These are phyloP conservation scores for Numenius arquata DNA, from an alignment of 2,113 vertebrate genomes.

Conservation along the genomic window DNA sequence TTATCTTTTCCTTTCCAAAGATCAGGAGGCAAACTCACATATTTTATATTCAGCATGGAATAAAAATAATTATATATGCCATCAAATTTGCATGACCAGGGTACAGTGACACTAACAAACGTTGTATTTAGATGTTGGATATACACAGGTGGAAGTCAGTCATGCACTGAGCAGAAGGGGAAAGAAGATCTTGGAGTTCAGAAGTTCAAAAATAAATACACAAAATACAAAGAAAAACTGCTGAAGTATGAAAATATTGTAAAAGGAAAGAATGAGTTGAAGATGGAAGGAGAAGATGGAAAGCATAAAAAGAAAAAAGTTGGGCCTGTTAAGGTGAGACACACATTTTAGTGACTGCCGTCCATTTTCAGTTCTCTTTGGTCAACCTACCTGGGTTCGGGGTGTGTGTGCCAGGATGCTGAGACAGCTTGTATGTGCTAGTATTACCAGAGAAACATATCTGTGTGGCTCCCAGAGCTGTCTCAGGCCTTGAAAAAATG, in stretches of 20 bases:
- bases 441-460: neutral
- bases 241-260: neutral
- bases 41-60: neutral
- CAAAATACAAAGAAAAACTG: neutral
- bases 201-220: neutral
- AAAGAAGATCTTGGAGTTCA: neutral
- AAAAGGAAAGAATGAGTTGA: neutral
- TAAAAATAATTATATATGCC: neutral
- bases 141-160: neutral
- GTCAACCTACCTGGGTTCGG: neutral
- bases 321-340: neutral
- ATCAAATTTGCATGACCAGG: neutral
- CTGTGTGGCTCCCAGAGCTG: neutral
- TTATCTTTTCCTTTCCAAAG: neutral
- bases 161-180: neutral
- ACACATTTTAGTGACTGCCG: neutral
- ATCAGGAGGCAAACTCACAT: neutral
- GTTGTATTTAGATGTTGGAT: neutral
- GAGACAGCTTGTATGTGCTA: neutral
- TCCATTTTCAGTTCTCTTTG: neutral
- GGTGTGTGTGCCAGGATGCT: neutral
- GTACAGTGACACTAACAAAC: neutral
- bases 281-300: neutral
- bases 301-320: neutral
- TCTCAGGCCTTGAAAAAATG: neutral